Percentiles rank a stretch among this genome's conserved stretches.
Evolutionary conservation across 2,888 invertebrate species (phyloP).

Genomic region (Odontothrips loti): DNA sequence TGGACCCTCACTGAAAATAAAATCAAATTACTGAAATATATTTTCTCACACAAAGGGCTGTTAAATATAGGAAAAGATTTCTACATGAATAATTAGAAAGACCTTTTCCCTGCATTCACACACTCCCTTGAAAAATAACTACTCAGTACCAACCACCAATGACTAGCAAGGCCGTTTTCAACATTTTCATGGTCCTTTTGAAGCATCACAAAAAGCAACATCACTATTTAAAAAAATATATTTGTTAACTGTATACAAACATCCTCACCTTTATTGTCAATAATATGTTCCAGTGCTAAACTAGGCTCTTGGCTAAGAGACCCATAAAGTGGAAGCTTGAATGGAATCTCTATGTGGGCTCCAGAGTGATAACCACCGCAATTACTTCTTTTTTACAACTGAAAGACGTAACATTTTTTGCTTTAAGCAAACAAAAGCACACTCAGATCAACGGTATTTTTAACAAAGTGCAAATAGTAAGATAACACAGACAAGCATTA

Average conservation of each 20-base stretch:
- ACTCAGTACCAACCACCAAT: background rate
- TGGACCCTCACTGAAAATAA: background rate
- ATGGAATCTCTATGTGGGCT: background rate
- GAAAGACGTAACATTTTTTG: background rate
- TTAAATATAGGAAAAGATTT: background rate
- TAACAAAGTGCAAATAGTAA: background rate
- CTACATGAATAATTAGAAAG: background rate
- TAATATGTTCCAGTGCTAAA: background rate
- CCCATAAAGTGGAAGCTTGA: background rate
- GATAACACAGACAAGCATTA: background rate
- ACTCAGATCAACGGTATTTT: background rate
- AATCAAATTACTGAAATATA: background rate
- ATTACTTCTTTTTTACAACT: background rate
- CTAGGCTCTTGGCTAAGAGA: background rate
- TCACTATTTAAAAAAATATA: background rate
- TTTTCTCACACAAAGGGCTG: background rate
- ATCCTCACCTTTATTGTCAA: background rate
- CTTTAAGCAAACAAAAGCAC: background rate
- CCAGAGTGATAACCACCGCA: background rate
- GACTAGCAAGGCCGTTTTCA: background rate
- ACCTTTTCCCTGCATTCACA: background rate
- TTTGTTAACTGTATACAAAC: background rate
- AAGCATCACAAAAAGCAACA: background rate
- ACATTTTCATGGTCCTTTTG: background rate
- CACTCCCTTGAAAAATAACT: too few relatives aligned